Base-by-base conservation (phyloP, 2,888 invertebrate genomes). In the Catocala sponsa region DNA sequence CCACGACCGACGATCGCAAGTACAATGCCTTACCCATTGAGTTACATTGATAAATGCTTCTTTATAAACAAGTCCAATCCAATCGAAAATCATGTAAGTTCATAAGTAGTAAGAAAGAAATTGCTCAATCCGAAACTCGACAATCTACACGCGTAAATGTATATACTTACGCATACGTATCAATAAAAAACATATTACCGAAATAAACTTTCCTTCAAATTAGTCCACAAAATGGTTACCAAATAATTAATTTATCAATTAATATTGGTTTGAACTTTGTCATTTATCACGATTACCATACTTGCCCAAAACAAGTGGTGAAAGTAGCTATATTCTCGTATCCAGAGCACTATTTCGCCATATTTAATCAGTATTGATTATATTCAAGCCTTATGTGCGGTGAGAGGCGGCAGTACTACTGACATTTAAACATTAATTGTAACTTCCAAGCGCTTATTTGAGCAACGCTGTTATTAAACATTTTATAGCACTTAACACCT, bases 261-360 rank as follows among this genome's bases (percentile, higher is more conserved):
- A 15, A 44, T 38, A 15, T n/a, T 44, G 6, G 12, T 47, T 48
- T 60, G 53, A 56, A 60, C 64, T 51, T 53, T 57, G 46, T 41
- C 44, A 54, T 55, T 50, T 52, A 59, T 54, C 41, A 25, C 35
- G 55, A 59, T 59, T 53, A 57, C 49, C 25, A 56, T 52, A 49
- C 2, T 6, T 9, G n/a, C 10, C 33, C 12, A 60, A 41, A 55
- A 57, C 38, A 38, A 48, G 15, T 61, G 50, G 82, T 76, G 83
- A 84, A 81, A 84, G 84, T 80, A 41, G 71, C 74, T 72, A 72
- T 74, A 59, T 59, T 56, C 57, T 46, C 70, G 71, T 76, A 78
- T 65, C 46, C 75, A 78, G 82, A 83, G 70, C 84, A 81, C 42
- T 69, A 78, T 85, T 82, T 76, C 77, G 59, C 68, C 75, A 84